Conservation (phyloP, 2,113 vertebrate species). For the Gavialis gangeticus region DNA sequence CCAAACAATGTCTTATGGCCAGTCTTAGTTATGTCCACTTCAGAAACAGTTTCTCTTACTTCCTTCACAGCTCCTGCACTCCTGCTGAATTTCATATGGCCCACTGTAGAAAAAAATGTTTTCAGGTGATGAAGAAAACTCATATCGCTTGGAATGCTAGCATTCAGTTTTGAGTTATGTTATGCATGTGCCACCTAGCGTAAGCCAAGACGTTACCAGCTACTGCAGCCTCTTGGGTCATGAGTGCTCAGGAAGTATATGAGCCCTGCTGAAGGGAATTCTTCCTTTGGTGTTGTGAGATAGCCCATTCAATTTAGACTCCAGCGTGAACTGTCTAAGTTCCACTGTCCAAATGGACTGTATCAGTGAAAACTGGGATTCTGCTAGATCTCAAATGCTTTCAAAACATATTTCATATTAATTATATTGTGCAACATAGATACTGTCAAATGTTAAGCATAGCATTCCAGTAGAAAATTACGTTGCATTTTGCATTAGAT, state of each 20-base stretch:
- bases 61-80: too few species aligned
- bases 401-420: neutral
- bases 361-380: neutral
- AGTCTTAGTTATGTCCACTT: too few species aligned
- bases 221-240: neutral
- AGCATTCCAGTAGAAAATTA: neutral
- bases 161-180: neutral
- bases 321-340: neutral
- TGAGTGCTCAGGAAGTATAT: neutral
- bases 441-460: neutral
- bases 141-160: neutral
- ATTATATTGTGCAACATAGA: neutral
- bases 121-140: neutral
- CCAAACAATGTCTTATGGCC: too few species aligned
- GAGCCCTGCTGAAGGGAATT: neutral
- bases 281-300: neutral
- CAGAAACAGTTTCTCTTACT: too few species aligned
- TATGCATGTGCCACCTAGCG: neutral
- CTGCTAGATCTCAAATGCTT: neutral
- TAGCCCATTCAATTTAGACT: neutral
- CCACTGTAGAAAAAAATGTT: neutral
- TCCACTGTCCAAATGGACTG: neutral
- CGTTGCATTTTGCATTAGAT: neutral
- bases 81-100: too few species aligned
- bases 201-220: neutral